phyloP scores from a whole-genome alignment of 2,797 vertebrate genomes.

The Molossus alvarezi region DNA sequence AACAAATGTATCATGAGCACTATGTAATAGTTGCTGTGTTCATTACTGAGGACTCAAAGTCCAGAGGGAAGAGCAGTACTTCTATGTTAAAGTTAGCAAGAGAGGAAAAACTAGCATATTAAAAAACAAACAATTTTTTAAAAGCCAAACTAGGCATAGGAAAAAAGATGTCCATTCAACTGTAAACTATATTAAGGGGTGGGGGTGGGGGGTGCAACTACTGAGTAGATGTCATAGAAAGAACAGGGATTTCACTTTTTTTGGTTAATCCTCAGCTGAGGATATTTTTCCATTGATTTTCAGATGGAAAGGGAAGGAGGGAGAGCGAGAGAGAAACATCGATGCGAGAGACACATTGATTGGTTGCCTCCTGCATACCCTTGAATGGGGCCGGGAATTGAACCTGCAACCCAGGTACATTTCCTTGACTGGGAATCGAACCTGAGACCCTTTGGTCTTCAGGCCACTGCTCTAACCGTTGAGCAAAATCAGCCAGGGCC shows the following conservation, averaged over 20 bases:
- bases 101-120: neutral
- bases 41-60: constrained; percentile 20
- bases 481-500: too few species aligned
- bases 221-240: neutral
- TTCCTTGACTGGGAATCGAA: too few species aligned
- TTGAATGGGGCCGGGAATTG: too few species aligned
- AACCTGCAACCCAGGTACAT: too few species aligned
- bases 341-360: too few species aligned
- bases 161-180: neutral
- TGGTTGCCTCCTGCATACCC: too few species aligned
- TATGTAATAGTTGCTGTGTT: neutral
- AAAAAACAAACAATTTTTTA: neutral
- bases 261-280: too few species aligned
- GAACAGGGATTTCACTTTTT: neutral
- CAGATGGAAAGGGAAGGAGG: too few species aligned
- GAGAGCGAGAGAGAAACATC: too few species aligned
- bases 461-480: too few species aligned
- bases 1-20: neutral
- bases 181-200: neutral
- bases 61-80: neutral
- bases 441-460: too few species aligned
- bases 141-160: neutral
- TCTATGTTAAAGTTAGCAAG: neutral
- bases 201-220: neutral
- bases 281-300: too few species aligned